Conservation (phyloP, 2,888 invertebrate species). For the Opisthograptis luteolata region DNA sequence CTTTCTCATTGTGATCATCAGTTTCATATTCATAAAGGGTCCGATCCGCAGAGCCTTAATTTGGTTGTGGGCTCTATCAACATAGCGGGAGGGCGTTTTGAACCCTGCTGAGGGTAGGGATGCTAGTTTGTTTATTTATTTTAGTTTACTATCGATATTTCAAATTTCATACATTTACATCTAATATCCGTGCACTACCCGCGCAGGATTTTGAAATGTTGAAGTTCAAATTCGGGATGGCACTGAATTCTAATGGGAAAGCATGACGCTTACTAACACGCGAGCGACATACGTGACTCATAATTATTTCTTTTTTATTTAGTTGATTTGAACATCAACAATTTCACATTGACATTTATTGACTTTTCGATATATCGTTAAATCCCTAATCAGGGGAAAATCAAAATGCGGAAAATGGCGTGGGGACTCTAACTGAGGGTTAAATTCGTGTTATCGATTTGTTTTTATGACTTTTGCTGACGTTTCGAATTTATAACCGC, state of each 20-base stretch:
- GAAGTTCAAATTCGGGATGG: too few species aligned
- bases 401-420: constrained; percentile 82
- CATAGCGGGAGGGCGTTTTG: constrained; percentile 77
- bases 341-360: background rate
- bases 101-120: constrained; percentile 70
- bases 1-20: constrained; percentile 41
- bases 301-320: too few species aligned
- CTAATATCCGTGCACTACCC: too few species aligned
- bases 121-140: background rate
- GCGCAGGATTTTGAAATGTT: too few species aligned
- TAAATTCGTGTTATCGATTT: constrained; percentile 80
- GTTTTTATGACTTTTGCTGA: constrained; percentile 79
- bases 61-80: constrained; percentile 71
- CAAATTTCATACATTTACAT: too few species aligned
- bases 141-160: background rate
- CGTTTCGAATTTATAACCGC: constrained; percentile 61
- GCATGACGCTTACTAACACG: too few species aligned
- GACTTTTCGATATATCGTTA: constrained; percentile 7
- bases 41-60: constrained; percentile 57
- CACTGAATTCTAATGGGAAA: too few species aligned
- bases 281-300: too few species aligned
- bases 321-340: background rate
- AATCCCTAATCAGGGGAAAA: constrained; percentile 55
- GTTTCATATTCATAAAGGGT: constrained; percentile 59
- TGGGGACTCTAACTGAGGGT: constrained; percentile 77